These are phyloP conservation scores for Telmatochromis sp. DNA, from an alignment of 2,113 vertebrate species.

Conservation along the genomic window DNA sequence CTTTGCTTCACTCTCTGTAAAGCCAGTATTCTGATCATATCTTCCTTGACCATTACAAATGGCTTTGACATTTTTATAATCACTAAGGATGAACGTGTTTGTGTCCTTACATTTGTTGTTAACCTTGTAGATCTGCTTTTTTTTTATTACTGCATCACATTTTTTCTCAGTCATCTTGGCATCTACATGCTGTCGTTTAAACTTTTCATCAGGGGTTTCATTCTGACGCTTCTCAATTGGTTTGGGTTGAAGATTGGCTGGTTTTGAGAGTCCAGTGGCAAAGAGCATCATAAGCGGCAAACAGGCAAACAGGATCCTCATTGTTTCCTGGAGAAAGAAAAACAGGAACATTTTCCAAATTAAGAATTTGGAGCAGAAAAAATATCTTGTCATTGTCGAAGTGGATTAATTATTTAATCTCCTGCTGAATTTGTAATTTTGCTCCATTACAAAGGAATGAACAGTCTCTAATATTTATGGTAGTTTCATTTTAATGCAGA, in stretches of 20 bases:
- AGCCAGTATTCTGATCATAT: fast-evolving
- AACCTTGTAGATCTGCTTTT: fast-evolving
- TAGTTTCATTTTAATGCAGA: no score
- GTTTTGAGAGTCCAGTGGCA: not conserved
- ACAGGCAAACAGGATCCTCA: not conserved
- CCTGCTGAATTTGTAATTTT: not conserved
- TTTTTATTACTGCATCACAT: not conserved
- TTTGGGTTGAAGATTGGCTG: not conserved
- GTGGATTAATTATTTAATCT: not conserved
- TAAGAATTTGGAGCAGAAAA: not conserved
- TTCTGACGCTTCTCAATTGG: not conserved
- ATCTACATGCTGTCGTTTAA: not conserved
- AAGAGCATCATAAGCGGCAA: not conserved
- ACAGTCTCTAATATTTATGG: not conserved
- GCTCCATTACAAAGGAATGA: not conserved
- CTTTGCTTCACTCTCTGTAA: fast-evolving
- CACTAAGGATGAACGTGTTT: not conserved
- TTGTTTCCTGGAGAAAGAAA: not conserved
- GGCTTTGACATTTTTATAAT: not conserved
- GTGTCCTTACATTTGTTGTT: fast-evolving
- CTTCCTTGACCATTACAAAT: not conserved
- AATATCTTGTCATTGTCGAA: not conserved
- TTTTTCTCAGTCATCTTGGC: fast-evolving
- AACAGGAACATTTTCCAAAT: not conserved
- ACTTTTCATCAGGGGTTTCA: not conserved